phyloP scores from a whole-genome alignment of 1,140 invertebrate species.

The Batillaria attramentaria region DNA sequence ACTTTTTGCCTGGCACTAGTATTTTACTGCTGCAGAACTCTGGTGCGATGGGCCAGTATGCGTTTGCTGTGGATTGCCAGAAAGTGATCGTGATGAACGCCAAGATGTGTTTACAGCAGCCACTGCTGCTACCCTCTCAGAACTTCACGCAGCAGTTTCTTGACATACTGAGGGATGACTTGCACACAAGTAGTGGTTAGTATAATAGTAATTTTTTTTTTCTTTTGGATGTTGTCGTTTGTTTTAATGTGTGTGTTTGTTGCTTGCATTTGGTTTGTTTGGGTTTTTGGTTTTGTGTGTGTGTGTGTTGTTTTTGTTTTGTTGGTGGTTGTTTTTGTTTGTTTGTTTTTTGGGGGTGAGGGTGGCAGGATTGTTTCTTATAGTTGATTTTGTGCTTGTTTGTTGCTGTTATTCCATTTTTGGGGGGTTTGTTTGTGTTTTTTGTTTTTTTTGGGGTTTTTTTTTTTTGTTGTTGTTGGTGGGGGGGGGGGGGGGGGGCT shows the following conservation, averaged over 20 bases:
- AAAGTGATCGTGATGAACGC: constrained; percentile 65
- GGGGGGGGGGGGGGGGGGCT: too few species aligned
- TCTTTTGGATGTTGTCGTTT: not conserved
- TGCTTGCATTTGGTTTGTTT: constrained; percentile 8
- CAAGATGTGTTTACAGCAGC: constrained; percentile 64
- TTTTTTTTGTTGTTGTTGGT: too few species aligned
- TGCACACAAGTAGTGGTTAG: constrained; percentile 31
- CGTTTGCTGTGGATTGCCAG: constrained; percentile 52
- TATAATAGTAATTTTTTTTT: not conserved
- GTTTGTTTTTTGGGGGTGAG: too few species aligned
- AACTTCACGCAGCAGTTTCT: constrained; percentile 59
- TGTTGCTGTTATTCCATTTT: too few species aligned
- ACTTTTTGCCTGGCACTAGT: not conserved
- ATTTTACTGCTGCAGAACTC: not conserved
- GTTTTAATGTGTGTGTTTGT: not conserved
- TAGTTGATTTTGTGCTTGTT: too few species aligned
- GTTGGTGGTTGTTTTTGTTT: constrained; percentile 33
- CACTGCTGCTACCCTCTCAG: constrained; percentile 60
- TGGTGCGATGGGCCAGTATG: constrained; percentile 22
- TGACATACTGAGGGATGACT: constrained; percentile 54
- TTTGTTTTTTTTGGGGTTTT: too few species aligned
- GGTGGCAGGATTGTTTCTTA: too few species aligned
- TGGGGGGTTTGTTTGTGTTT: too few species aligned
- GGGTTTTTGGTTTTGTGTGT: not conserved
- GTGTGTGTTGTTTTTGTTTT: not conserved